phyloP scores from a whole-genome alignment of 2,113 vertebrate genomes.

The Anseranas semipalmata region DNA sequence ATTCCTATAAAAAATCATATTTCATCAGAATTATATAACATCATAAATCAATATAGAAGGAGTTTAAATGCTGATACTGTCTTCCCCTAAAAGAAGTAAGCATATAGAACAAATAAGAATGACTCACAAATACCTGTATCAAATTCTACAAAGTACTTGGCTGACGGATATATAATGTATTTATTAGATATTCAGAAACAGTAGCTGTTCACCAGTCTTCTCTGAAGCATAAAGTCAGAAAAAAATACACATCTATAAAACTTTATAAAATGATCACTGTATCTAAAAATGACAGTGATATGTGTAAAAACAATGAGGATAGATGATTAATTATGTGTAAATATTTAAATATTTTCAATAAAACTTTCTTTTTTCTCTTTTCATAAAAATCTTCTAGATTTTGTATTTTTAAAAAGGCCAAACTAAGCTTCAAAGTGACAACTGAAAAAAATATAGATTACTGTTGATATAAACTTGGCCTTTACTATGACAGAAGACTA shows the following conservation, averaged over 20 bases:
- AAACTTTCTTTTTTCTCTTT: background rate
- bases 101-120: background rate
- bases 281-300: background rate
- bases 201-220: background rate
- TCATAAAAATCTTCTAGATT: background rate
- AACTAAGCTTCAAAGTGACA: background rate
- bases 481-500: background rate
- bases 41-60: background rate
- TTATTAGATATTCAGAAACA: background rate
- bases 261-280: background rate
- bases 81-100: background rate
- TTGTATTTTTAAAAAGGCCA: background rate
- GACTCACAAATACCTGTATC: background rate
- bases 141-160: background rate
- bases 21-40: background rate
- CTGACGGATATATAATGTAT: background rate
- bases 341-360: background rate
- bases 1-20: background rate
- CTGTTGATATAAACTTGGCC: background rate
- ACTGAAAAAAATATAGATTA: background rate
- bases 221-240: background rate
- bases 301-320: background rate
- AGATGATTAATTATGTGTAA: background rate
- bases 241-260: background rate
- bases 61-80: background rate